Conservation (phyloP, 1,140 invertebrate genomes). For the Hestina assimilis region DNA sequence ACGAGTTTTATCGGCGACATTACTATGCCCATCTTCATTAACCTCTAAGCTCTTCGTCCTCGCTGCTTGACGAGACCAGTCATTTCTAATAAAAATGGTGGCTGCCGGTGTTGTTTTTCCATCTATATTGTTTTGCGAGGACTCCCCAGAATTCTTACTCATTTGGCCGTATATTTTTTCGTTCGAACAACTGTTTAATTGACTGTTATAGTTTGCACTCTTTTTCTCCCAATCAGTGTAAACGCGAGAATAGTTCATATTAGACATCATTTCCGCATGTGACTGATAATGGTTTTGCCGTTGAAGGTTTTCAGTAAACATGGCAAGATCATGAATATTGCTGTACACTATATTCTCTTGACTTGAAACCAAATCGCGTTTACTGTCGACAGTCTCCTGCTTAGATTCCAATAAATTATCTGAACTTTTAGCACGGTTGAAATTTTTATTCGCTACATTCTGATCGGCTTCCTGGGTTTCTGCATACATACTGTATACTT, state of each 20-base stretch:
- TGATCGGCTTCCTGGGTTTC: slow-evolving; percentile 62
- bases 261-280: slow-evolving; percentile 46
- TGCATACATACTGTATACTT: slow-evolving; percentile 73
- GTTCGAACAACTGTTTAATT: slow-evolving; percentile 32
- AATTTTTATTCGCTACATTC: slow-evolving; percentile 62
- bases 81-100: slow-evolving; percentile 78
- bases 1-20: slow-evolving; percentile 47
- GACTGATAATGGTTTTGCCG: slow-evolving; percentile 62
- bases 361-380: slow-evolving; percentile 69
- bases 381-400: slow-evolving; percentile 57
- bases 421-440: slow-evolving; percentile 73
- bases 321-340: slow-evolving; percentile 68
- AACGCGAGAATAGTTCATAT: slow-evolving; percentile 65
- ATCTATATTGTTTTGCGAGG: slow-evolving; percentile 59
- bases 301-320: slow-evolving; percentile 71
- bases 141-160: slow-evolving; percentile 50
- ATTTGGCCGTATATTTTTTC: slow-evolving; percentile 64
- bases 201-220: slow-evolving; percentile 54
- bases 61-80: slow-evolving; percentile 78
- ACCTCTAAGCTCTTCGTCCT: slow-evolving; percentile 77
- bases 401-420: slow-evolving; percentile 73
- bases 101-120: slow-evolving; percentile 68
- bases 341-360: slow-evolving; percentile 74
- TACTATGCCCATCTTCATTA: slow-evolving; percentile 56
- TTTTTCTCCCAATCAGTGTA: slow-evolving; percentile 74